Evolutionary conservation across 2,113 vertebrate species (phyloP), one percentile per base, ranked within the genome.

Genomic region (Sterrhoptilus dennistouni): DNA sequence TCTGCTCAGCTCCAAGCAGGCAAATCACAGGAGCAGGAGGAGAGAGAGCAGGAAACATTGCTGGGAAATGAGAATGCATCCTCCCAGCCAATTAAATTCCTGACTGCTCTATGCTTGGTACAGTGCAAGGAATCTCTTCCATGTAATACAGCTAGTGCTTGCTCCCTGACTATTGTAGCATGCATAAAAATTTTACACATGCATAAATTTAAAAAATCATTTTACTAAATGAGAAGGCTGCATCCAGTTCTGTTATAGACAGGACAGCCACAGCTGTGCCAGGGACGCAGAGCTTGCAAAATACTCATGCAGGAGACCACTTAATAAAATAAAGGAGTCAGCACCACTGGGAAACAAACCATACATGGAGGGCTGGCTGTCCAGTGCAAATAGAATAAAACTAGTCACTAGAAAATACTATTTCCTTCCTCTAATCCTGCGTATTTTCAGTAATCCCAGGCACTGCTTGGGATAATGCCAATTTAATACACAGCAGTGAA

Each of bases 331-430:
- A 93, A 87, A 33, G 9, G 23, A 82, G 13, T 91, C 23, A 35
- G n/a, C 24, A 72, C 21, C 16, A 12, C 22, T 7, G 15, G 44
- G 64, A 91, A 83, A 70, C 22, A 64, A 45, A 23, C 10, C 7
- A 24, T 52, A n/a, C 1, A 0, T 2, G 6, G 15, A 69, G 14
- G 10, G 14, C 24, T 42, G 15, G 14, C 22, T 42, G 15, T 65
- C n/a, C 20, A 45, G 33, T 27, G 22, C 15, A 57, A 75, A 52
- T 19, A 56, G 47, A 84, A 40, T 72, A 69, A 81, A 87, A 59
- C 28, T 79, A 29, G 28, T 71, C 18, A 21, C 18, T 50, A 80
- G 68, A 86, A 89, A 90, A 59, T 50, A 28, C 7, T 16, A 17
- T 66, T 89, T 70, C 18, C 6, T 77, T 71, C 19, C 21, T 61